phyloP scores from a whole-genome alignment of 2,797 vertebrate genomes.

The Heteromormyrus szaboi region DNA sequence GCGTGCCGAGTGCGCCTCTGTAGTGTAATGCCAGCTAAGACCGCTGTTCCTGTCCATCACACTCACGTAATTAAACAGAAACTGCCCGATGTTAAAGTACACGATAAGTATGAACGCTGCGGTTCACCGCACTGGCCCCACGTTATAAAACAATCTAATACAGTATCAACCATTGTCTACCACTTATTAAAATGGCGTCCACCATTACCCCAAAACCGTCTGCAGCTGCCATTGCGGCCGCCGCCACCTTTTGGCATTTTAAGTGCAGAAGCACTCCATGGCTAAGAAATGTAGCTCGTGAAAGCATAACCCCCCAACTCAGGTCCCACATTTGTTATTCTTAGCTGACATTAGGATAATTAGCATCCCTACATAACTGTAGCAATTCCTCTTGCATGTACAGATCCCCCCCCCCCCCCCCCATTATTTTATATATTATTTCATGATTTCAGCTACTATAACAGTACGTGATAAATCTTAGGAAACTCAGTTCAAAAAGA shows the following conservation, averaged over 20 bases:
- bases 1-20: neutral
- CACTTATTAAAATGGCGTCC: neutral
- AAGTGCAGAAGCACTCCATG: neutral
- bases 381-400: neutral
- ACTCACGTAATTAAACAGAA: conserved; percentile 44
- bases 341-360: neutral
- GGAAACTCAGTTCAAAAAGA: neutral
- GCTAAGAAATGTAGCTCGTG: neutral
- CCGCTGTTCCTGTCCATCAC: neutral
- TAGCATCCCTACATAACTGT: neutral
- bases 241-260: neutral
- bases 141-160: conserved; percentile 1
- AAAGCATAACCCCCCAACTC: neutral
- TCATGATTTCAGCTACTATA: conserved; percentile 23
- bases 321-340: neutral
- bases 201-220: neutral
- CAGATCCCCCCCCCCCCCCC: neutral
- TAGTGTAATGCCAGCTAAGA: neutral
- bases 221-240: neutral
- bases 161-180: conserved; percentile 3
- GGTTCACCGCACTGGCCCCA: conserved; percentile 34
- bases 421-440: conserved; percentile 17
- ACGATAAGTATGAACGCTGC: conserved; percentile 33
- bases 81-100: conserved; percentile 60
- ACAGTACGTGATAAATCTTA: conserved; percentile 14